A percentile compares a stretch with the other conserved stretches of the same genome.
Evolutionary conservation across 2,113 vertebrate genomes (phyloP).

Genomic region (Corvus moneduloides): DNA sequence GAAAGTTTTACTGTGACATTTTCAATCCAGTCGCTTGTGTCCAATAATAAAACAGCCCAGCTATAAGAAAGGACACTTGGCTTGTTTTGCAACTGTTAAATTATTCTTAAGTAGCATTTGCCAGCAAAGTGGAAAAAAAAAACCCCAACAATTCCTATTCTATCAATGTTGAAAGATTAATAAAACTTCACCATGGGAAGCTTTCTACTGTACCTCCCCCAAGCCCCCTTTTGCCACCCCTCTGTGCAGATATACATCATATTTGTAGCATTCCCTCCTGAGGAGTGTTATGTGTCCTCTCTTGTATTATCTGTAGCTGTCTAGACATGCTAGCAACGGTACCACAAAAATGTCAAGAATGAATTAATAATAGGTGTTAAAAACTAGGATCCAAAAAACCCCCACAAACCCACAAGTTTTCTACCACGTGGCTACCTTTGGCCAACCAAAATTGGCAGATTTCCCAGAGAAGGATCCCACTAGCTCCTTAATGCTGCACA

Average conservation of each 20-base stretch:
- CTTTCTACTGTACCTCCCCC: background rate
- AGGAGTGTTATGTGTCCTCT: background rate
- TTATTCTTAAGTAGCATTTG: background rate
- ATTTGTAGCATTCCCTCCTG: background rate
- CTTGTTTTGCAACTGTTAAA: background rate
- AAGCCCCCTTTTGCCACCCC: background rate
- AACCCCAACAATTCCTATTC: background rate
- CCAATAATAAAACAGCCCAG: background rate
- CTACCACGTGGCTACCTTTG: background rate
- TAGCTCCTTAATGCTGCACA: background rate
- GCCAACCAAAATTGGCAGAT: background rate
- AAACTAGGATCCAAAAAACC: background rate
- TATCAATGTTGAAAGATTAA: background rate
- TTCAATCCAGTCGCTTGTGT: background rate
- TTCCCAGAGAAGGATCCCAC: background rate
- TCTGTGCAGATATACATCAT: background rate
- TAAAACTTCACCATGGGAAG: background rate
- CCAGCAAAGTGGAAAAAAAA: background rate
- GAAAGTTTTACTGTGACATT: background rate
- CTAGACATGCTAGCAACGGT: background rate
- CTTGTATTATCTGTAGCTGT: background rate
- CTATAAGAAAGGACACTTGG: background rate
- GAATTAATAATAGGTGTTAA: background rate
- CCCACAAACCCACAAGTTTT: background rate
- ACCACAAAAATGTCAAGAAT: background rate